These are phyloP conservation scores for Napeogenes sylphis DNA, from an alignment of 2,888 invertebrate genomes.

Conservation along the genomic window DNA sequence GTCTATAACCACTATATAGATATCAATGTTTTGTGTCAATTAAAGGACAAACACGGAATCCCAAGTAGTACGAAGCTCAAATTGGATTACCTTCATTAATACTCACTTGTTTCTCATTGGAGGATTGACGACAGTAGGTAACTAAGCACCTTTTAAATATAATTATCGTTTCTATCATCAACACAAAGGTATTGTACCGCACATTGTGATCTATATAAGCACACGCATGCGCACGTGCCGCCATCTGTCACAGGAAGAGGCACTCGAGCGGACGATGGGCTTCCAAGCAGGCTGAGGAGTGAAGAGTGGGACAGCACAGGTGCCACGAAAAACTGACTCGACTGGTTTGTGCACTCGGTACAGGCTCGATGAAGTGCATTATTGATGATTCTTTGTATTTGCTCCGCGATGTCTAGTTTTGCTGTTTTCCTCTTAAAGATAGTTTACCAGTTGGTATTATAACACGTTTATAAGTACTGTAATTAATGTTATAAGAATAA, in stretches of 20 bases:
- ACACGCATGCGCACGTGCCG: conserved; percentile 56
- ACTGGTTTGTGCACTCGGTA: conserved; percentile 24
- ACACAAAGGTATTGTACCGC: too few species aligned
- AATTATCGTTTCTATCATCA: too few species aligned
- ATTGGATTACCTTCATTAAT: too few species aligned
- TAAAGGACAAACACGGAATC: too few species aligned
- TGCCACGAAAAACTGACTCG: conserved; percentile 32
- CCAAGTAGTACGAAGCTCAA: too few species aligned
- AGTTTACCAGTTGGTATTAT: background rate
- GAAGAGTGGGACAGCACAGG: conserved; percentile 29
- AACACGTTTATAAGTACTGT: background rate
- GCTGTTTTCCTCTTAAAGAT: background rate
- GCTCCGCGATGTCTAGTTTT: conserved; percentile 6
- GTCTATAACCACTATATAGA: too few species aligned
- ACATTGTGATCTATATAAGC: background rate
- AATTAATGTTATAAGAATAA: background rate
- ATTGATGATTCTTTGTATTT: conserved; percentile 16
- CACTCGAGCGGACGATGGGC: conserved; percentile 70
- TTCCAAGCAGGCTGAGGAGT: conserved; percentile 44
- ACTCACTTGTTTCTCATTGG: too few species aligned
- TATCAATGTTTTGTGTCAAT: too few species aligned
- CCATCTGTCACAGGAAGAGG: conserved; percentile 71
- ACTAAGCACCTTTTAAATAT: too few species aligned
- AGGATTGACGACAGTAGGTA: too few species aligned
- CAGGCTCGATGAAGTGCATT: conserved; percentile 13